Percentiles rank a stretch among this genome's conserved stretches.
Conservation (phyloP, 2,797 vertebrate species). For the Gymnothorax reevesii region DNA sequence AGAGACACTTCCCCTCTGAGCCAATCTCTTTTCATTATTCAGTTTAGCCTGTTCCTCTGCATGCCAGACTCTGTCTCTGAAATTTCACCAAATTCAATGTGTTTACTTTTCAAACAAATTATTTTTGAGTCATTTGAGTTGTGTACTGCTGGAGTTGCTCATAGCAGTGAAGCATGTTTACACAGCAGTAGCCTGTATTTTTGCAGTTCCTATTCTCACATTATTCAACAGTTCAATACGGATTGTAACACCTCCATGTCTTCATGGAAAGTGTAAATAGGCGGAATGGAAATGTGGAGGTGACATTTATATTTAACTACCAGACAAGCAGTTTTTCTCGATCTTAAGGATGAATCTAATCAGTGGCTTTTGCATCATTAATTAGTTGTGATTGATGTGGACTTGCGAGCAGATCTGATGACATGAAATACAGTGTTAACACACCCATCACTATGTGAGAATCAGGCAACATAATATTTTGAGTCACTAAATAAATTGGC, state of each 20-base stretch:
- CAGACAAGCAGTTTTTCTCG: neutral
- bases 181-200: neutral
- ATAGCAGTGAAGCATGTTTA: neutral
- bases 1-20: neutral
- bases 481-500: too few relatives aligned
- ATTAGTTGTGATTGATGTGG: neutral
- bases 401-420: neutral
- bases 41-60: neutral
- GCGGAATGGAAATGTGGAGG: neutral
- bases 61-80: too few relatives aligned
- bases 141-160: neutral
- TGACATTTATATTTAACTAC: neutral
- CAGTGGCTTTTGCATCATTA: neutral
- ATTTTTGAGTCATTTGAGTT: neutral
- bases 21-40: neutral
- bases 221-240: neutral
- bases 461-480: too few relatives aligned
- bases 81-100: neutral
- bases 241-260: neutral
- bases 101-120: neutral
- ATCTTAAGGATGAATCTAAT: neutral
- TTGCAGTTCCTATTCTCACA: neutral
- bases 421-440: neutral
- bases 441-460: neutral
- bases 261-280: too few relatives aligned